Conservation (phyloP, 2,888 invertebrate genomes). For the Sesamia inferens region DNA sequence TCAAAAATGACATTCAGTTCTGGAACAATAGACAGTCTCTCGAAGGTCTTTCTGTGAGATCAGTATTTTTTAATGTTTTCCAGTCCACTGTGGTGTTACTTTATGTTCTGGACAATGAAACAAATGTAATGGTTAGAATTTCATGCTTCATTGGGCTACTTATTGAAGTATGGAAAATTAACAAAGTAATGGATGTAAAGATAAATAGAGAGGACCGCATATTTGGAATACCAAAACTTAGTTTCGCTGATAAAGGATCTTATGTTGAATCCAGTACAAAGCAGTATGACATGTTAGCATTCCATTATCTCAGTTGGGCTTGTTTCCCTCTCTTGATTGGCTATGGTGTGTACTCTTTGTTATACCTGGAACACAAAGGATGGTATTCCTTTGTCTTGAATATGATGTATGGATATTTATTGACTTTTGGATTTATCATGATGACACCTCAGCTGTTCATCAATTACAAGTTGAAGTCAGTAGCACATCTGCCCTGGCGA, state of each 20-base stretch:
- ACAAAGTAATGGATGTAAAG: constrained; percentile 96
- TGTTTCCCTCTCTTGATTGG: constrained; percentile 97
- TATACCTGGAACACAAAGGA: constrained; percentile 99
- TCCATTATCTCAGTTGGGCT: constrained; percentile 98
- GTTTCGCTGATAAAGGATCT: constrained; percentile 98
- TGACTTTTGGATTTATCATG: constrained; percentile 99
- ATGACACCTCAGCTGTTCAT: constrained; percentile 99
- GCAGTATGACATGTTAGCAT: constrained; percentile 98
- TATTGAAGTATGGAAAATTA: constrained; percentile 99
- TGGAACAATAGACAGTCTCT: constrained; percentile 99
- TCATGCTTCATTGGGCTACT: constrained; percentile 98
- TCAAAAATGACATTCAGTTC: constrained; percentile 99
- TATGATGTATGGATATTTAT: constrained; percentile 98
- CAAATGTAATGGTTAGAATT: constrained; percentile 98
- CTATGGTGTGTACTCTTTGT: constrained; percentile 98
- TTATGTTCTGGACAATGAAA: constrained; percentile 99
- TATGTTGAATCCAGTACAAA: constrained; percentile 98
- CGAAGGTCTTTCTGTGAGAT: constrained; percentile 99
- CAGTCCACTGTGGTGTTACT: constrained; percentile 98
- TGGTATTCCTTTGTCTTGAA: constrained; percentile 99
- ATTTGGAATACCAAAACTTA: constrained; percentile 95
- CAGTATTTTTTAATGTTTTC: constrained; percentile 99
- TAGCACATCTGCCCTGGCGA: constrained; percentile 99
- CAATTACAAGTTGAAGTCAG: constrained; percentile 99
- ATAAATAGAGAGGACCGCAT: constrained; percentile 93